Percentiles rank a stretch among this genome's conserved stretches.
phyloP scores from a whole-genome alignment of 92 coral and sea anemone genomes.

The Siderastrea siderea region DNA sequence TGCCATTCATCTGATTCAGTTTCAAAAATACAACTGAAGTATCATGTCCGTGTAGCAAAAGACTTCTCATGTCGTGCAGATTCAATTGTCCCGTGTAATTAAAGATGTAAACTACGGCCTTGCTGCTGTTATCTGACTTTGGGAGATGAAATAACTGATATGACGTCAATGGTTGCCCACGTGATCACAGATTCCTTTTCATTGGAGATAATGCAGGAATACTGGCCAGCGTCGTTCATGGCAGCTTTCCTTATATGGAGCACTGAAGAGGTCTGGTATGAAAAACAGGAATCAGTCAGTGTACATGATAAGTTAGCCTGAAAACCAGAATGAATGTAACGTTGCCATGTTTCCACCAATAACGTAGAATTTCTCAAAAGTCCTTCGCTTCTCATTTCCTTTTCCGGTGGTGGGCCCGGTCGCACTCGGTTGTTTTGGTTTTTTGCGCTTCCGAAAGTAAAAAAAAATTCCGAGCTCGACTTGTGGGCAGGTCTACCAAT shows the following conservation, averaged over 20 bases:
- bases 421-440: too few relatives aligned
- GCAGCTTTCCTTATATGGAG: conserved; percentile 90
- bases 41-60: too few relatives aligned
- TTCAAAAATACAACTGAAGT: too few relatives aligned
- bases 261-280: conserved; percentile 74
- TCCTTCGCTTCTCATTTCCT: too few relatives aligned
- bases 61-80: neutral
- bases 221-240: conserved; percentile 89
- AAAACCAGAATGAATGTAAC: too few relatives aligned
- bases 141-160: conserved; percentile 86
- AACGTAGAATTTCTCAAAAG: too few relatives aligned
- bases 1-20: too few relatives aligned
- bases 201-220: conserved; percentile 88
- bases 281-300: neutral
- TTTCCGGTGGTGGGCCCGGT: too few relatives aligned
- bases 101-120: neutral
- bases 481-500: too few relatives aligned
- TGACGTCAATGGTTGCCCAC: conserved; percentile 93
- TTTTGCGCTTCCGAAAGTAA: too few relatives aligned
- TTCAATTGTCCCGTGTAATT: neutral
- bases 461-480: too few relatives aligned
- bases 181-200: conserved; percentile 92
- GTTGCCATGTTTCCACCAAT: too few relatives aligned
- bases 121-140: conserved; percentile 78
- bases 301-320: neutral